Evolutionary conservation across 2,797 vertebrate genomes (phyloP), one percentile per base, ranked within the genome.

Genomic region (Sebastes miniatus): DNA sequence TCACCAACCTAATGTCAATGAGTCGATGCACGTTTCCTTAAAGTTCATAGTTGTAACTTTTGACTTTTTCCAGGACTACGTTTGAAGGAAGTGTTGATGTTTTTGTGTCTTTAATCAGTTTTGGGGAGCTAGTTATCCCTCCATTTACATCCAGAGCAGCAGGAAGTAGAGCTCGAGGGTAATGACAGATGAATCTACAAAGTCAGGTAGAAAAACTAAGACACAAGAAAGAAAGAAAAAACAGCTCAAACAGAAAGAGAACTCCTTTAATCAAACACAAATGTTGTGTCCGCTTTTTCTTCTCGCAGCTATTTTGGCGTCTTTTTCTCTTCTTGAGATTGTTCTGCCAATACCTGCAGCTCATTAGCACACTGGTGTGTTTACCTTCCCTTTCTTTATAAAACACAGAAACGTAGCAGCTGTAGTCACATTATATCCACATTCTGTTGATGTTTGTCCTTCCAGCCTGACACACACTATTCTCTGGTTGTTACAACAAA

Each of bases 331-430:
- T 58, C 34, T 59, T 4, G 3, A 54, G 9, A 63, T 73, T 74
- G 34, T 70, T 68, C 50, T 57, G 58, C 62, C 24, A 16, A 10
- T 65, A 73, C 58, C 63, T 81, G 29, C 22, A 13, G 43, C 81
- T 84, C 77, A 77, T 87, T 77, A 25, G 70, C 58, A 16, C 65
- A 29, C 32, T 56, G 57, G 1, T 39, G 22, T 65, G 69, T 73
- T 73, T 57, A 24, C 50, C n/a, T 27, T 57, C 24, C 4, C 14
- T 61, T 12, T 25, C 5, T 69, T 13, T 20, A 43, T 43, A 24
- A 50, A 34, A 29, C 6, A 12, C 22, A 67, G 56, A 29, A 52
- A 31, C 58, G 1, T 1, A 12, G 65, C 24, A 31, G 66, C 31
- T 73, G 34, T 12, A 36, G 18, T 32, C 36, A 31, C 69, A 27